Base-by-base conservation (phyloP, 2,797 vertebrate genomes). In the Gobionotothen gibberifrons region DNA sequence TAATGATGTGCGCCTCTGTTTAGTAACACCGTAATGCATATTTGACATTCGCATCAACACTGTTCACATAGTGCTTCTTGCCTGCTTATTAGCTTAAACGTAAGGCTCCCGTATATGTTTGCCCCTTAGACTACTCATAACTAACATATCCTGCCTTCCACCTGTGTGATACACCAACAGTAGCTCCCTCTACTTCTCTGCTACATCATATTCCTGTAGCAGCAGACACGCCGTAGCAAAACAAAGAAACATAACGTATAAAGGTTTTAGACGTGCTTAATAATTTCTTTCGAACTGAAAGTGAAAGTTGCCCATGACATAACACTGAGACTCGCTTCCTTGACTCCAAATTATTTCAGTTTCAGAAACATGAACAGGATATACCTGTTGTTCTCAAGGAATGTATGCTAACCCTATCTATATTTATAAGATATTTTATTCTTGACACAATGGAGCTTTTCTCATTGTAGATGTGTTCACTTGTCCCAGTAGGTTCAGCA, bases 1-100 rank as follows among this genome's bases (percentile, higher is more conserved):
- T 8, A 29, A 40, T 70, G 65, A 82, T 86, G 86, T 85, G 78
- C 76, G 81, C 68, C 68, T 88, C 57, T 88, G 74, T 77, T 68
- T 72, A 60, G 16, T n/a, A n/a, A n/a, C n/a, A n/a, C 69, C 56
- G 80, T 77, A 21, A 36, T 72, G 71, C 63, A 74, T 72, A 79
- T 58, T 85, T 84, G 68, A 83, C 83, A 78, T 80, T 81, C 68
- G 62, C 71, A 81, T 17, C 71, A 81, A 67, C 74, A 77, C 53
- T 69, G 51, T 68, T 1, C 64, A 76, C 36, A 75, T 11, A 26
- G 5, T 68, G 51, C 46, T 16, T 21, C 61, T 59, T 39, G 21
- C 36, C 58, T 63, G 67, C 58, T 72, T 39, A 76, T 83, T 85
- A 83, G 85, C 88, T 80, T 26, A 32, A 39, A 54, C 69, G 39